phyloP scores from a whole-genome alignment of 2,888 invertebrate species.

The Pharmacophagus antenor region DNA sequence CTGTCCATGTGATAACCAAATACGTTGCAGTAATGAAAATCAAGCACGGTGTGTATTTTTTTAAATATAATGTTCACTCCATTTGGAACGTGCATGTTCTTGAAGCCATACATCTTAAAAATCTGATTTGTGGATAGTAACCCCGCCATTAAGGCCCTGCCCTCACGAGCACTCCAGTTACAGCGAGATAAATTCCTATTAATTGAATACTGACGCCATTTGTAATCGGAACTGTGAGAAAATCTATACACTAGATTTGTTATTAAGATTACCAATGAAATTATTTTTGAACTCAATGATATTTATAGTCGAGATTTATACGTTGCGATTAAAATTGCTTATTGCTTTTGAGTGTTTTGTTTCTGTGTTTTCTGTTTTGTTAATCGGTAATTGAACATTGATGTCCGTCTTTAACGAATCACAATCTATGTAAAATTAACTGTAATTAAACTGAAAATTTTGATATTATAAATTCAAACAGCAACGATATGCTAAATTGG shows the following conservation, averaged over 20 bases:
- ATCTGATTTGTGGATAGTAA: slow-evolving; percentile 21
- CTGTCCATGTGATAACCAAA: too few species aligned
- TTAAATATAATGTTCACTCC: slow-evolving; percentile 1
- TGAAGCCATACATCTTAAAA: slow-evolving; percentile 17
- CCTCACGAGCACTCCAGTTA: slow-evolving; percentile 49
- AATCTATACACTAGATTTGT: slow-evolving; percentile 64
- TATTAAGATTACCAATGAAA: slow-evolving; percentile 69
- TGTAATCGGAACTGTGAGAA: slow-evolving; percentile 59
- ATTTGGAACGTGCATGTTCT: slow-evolving; percentile 3
- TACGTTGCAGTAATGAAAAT: too few species aligned
- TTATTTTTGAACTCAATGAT: slow-evolving; percentile 48
- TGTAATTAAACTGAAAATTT: too few species aligned
- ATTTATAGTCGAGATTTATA: slow-evolving; percentile 30
- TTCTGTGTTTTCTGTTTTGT: background rate
- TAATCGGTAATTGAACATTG: background rate
- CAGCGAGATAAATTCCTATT: slow-evolving; percentile 51
- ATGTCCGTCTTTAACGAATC: too few species aligned
- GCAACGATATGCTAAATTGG: too few species aligned
- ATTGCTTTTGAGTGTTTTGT: slow-evolving; percentile 22
- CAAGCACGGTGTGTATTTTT: too few species aligned
- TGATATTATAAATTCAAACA: too few species aligned
- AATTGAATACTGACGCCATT: slow-evolving; percentile 67
- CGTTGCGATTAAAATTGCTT: slow-evolving; percentile 14
- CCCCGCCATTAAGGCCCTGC: slow-evolving; percentile 16
- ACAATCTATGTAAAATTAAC: too few species aligned